Base-by-base conservation (phyloP, 2,113 vertebrate genomes). In the Telmatochromis sp. region DNA sequence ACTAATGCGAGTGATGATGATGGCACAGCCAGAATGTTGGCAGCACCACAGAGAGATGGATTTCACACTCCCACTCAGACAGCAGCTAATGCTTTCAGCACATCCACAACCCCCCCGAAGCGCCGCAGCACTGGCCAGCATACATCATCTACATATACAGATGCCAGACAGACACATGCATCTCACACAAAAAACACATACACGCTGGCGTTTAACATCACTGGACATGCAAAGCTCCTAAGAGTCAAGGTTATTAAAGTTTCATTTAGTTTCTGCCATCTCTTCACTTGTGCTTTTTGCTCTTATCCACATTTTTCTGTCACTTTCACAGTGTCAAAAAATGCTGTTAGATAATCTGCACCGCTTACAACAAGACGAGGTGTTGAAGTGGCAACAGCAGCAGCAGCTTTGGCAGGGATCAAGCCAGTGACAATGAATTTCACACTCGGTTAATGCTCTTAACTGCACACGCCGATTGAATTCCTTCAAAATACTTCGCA, bases 1-100 rank as follows among this genome's bases (percentile, higher is more conserved):
- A 2, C 45, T 80, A 89, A 93, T 91, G 89, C 85, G 91, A 89
- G 92, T 84, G 81, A 92, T 14, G 85, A 84, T 14, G 85, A 84
- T 78, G 86, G 84, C 84, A 85, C 40, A 85, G 84, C 42, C 78
- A 42, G 31, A 89, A 83, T 3, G 17, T 55, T 93, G 93, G 91
- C 90, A 92, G 89, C 79, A 79, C 33, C 85, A 87, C 82, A 91
- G 40, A 92, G 65, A 80, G 11, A 90, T 84, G 80, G 35, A 92
- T 94, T 92, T 94, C 92, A 95, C 90, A 86, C 90, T 88, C 91
- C 83, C 87, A 73, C 86, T 82, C 86, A 82, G 8, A 84, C 54
- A 85, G 47, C 85, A 85, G 82, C 63, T 89, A 89, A 90, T 68
- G 85, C 81, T 84, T 45, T 35, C 83, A 92, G 63, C 75, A 63